These are phyloP conservation scores for Serrognathus titanus DNA, from an alignment of 2,888 invertebrate genomes.

Conservation along the genomic window DNA sequence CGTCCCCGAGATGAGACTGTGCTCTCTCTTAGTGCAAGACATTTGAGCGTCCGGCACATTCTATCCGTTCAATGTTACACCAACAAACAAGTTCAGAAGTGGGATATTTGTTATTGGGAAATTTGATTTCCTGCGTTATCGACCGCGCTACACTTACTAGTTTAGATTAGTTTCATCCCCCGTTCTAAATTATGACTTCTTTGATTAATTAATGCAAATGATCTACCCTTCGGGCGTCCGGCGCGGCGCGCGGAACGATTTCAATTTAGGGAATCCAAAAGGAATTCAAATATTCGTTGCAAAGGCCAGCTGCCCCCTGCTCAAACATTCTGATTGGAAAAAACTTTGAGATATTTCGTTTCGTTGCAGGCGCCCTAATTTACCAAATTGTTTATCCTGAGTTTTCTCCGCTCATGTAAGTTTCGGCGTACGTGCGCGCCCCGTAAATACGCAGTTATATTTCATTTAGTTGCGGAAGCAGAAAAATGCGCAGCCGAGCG, in stretches of 20 bases:
- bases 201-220: slow-evolving; percentile 2
- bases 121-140: slow-evolving; percentile 33
- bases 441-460: neutral
- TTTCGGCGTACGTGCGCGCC: neutral
- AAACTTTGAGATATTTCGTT: neutral
- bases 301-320: slow-evolving; percentile 4
- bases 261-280: slow-evolving; percentile 19
- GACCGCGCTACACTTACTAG: slow-evolving; percentile 21
- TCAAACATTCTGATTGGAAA: slow-evolving; percentile 2
- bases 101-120: slow-evolving; percentile 46
- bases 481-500: slow-evolving; percentile 1
- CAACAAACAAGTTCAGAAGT: slow-evolving; percentile 45
- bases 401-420: neutral
- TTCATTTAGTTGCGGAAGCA: neutral
- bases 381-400: neutral
- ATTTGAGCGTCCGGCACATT: slow-evolving; percentile 32
- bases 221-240: neutral
- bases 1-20: slow-evolving; percentile 30
- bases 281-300: slow-evolving; percentile 24
- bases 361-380: too few species aligned
- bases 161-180: slow-evolving; percentile 25
- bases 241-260: slow-evolving; percentile 6
- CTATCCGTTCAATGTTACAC: slow-evolving; percentile 35
- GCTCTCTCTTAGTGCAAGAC: slow-evolving; percentile 26
- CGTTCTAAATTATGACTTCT: too few species aligned